phyloP scores from a whole-genome alignment of 2,888 invertebrate genomes.

The Cactoblastis cactorum region DNA sequence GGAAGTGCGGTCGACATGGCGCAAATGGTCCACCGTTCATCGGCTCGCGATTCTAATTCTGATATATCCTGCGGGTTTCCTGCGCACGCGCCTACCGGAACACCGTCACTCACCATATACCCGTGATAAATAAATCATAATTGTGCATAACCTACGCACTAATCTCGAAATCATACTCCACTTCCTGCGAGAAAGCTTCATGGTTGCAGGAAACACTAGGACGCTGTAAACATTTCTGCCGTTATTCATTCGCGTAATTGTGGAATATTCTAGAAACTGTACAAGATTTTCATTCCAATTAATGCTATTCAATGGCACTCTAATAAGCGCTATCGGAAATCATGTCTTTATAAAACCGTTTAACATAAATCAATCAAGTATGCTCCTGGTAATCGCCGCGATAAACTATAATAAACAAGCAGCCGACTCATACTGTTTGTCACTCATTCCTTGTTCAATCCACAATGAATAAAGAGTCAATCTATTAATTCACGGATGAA shows the following conservation, averaged over 20 bases:
- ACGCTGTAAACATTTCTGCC: not conserved
- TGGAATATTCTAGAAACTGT: not conserved
- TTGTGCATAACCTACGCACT: constrained; percentile 9
- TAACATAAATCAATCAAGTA: constrained; percentile 8
- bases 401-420: constrained; percentile 10
- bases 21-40: constrained; percentile 52
- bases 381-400: constrained; percentile 1
- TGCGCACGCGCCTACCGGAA: constrained; percentile 52
- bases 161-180: constrained; percentile 10
- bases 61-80: constrained; percentile 65
- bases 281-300: not conserved
- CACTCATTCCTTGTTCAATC: constrained; percentile 9
- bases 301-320: not conserved
- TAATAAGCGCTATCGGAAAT: not conserved
- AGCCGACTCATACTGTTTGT: constrained; percentile 14
- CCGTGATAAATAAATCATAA: constrained; percentile 49
- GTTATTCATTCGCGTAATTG: not conserved
- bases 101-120: constrained; percentile 41
- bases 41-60: constrained; percentile 64
- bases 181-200: constrained; percentile 10
- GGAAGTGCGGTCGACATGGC: constrained; percentile 52
- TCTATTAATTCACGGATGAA: constrained; percentile 26
- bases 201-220: constrained; percentile 10
- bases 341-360: constrained; percentile 4
- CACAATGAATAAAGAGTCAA: constrained; percentile 30